Percentiles rank a stretch among this genome's conserved stretches.
These are phyloP conservation scores for Virgularia gustaviana DNA, from an alignment of 92 coral and sea anemone species.

Conservation along the genomic window DNA sequence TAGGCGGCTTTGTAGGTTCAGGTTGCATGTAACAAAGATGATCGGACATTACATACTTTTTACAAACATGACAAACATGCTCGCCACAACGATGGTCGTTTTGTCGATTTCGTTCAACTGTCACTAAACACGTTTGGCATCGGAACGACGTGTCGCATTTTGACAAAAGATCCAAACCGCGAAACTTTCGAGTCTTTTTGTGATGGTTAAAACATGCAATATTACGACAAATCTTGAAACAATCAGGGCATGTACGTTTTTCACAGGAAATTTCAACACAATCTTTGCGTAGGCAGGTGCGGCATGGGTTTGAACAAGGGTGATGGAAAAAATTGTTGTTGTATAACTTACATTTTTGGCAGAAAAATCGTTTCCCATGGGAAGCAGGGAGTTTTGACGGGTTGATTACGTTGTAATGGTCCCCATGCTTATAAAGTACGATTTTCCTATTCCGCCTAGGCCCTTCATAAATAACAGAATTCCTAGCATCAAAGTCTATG, in stretches of 20 bases:
- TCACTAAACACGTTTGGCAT: slow-evolving; percentile 22
- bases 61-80: slow-evolving; percentile 28
- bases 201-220: slow-evolving; percentile 25
- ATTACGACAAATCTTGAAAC: background rate
- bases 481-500: slow-evolving; percentile 8
- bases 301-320: slow-evolving; percentile 14
- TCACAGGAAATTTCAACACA: background rate
- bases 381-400: slow-evolving; percentile 8
- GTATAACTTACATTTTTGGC: slow-evolving; percentile 10
- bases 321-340: background rate
- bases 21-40: slow-evolving; percentile 40
- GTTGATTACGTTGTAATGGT: slow-evolving; percentile 15
- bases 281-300: slow-evolving; percentile 13
- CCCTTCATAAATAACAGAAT: slow-evolving; percentile 10
- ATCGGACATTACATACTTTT: slow-evolving; percentile 13
- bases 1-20: background rate
- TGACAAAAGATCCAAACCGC: slow-evolving; percentile 6
- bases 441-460: background rate
- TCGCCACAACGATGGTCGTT: slow-evolving; percentile 36
- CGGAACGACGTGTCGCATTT: slow-evolving; percentile 14
- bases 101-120: slow-evolving; percentile 19
- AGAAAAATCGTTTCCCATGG: slow-evolving; percentile 16
- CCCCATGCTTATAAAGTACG: background rate
- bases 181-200: slow-evolving; percentile 10
- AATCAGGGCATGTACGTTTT: background rate